Base-by-base conservation (phyloP, 2,113 vertebrate genomes). In the Oreochromis aureus region DNA sequence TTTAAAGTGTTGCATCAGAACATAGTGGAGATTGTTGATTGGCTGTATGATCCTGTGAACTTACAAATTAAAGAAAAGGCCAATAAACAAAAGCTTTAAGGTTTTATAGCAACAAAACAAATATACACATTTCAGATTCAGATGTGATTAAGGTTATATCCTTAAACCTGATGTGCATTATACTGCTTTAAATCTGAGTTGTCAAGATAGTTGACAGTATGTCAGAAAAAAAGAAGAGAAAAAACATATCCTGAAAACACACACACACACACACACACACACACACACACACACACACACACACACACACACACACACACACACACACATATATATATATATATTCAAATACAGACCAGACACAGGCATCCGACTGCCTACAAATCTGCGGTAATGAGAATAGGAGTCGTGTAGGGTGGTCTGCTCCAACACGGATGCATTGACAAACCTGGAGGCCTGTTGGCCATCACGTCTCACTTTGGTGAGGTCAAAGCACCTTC, bases 401-500 rank as follows among this genome's bases (percentile, higher is more conserved):
- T 88, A 93, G 80, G 88, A 92, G 91, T 87, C 91, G 24, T 81
- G 69, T 41, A 85, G 94, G 95, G 95, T 95, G 95, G 95, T 96
- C 95, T 84, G 41, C 86, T 89, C 15, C 86, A 89, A 76, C 85
- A 59, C 1, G 51, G 89, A 86, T 63, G 87, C 87, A 79, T 78
- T 89, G 85, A 88, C 87, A 92, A 91, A 89, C 71, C 30, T 8
- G 58, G 51, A 19, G 89, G 92, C 78, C 95, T 96, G 95, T 5
- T 22, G 91, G 84, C 87, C 92, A 86, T 96, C 95, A 94, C 10
- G 79, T 94, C 92, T 94, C 95, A 96, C 95, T 82, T 95, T 90
- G 13, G 54, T 81, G 48, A 90, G 93, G 94, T 96, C 95, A 94
- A 86, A 87, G 71, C 58, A 36, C 89, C 89, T 92, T 91, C 81